Evolutionary conservation across 2,113 vertebrate species (phyloP).

Genomic region (Triplophysa dalaica): DNA sequence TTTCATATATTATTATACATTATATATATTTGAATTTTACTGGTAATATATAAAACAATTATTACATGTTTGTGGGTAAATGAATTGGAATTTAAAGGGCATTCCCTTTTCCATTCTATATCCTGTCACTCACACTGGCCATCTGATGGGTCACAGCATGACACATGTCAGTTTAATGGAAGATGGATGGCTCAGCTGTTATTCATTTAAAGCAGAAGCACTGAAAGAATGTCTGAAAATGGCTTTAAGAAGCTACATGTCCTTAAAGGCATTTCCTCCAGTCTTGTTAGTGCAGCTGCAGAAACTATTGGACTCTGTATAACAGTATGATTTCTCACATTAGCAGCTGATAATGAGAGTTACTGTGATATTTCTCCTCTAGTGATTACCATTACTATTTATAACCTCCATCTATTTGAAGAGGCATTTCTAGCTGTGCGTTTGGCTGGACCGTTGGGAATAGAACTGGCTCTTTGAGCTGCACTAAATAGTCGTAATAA

Average conservation of each 20-base stretch:
- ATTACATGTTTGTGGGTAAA: no score
- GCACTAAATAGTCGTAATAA: slow-evolving; percentile 25
- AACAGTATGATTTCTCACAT: neutral
- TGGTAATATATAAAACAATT: no score
- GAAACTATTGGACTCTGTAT: slow-evolving; percentile 5
- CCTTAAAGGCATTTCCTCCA: slow-evolving; percentile 46
- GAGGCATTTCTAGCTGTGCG: slow-evolving; percentile 9
- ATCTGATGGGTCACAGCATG: slow-evolving; percentile 10
- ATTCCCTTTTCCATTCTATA: no score
- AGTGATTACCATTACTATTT: slow-evolving; percentile 23
- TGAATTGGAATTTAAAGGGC: no score
- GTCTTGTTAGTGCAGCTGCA: neutral
- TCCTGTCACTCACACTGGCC: slow-evolving; percentile 7
- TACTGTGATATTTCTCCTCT: slow-evolving; percentile 17
- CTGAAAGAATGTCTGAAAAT: slow-evolving; percentile 38
- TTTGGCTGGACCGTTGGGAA: neutral
- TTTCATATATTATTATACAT: neutral
- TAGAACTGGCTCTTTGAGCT: neutral
- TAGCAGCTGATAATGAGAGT: slow-evolving; percentile 14
- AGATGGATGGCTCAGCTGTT: slow-evolving; percentile 46
- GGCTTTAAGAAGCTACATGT: slow-evolving; percentile 36
- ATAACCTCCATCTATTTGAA: slow-evolving; percentile 14
- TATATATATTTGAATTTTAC: no score
- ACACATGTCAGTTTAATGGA: slow-evolving; percentile 49
- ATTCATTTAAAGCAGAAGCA: slow-evolving; percentile 44